Percentiles rank a stretch among this genome's conserved stretches.
These are phyloP conservation scores for Notocelia uddmanniana DNA, from an alignment of 2,888 invertebrate genomes.

Conservation along the genomic window DNA sequence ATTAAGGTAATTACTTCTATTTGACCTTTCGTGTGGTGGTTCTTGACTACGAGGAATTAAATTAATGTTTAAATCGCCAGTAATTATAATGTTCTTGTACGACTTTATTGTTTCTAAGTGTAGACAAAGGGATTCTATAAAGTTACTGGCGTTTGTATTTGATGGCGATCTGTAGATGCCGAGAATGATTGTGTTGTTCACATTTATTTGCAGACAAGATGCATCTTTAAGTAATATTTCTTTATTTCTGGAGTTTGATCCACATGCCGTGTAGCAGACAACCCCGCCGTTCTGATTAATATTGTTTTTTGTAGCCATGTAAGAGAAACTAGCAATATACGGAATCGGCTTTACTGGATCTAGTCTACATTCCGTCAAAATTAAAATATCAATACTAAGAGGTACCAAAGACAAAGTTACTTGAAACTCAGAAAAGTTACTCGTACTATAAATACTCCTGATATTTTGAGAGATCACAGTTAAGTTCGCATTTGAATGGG, in stretches of 20 bases:
- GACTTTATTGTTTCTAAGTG: not conserved
- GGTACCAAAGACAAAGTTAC: not conserved
- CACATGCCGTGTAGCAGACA: not conserved
- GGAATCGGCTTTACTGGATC: slow-evolving; percentile 9
- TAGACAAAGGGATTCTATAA: not conserved
- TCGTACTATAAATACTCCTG: slow-evolving; percentile 15
- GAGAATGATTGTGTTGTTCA: not conserved
- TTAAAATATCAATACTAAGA: not conserved
- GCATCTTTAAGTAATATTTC: slow-evolving; percentile 3
- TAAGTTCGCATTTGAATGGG: not conserved
- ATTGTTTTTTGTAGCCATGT: not conserved
- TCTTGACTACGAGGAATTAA: not conserved
- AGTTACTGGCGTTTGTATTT: not conserved
- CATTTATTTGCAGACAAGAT: not conserved
- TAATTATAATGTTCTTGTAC: slow-evolving; percentile 5
- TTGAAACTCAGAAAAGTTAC: not conserved
- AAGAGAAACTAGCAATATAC: not conserved
- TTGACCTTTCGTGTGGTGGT: not conserved
- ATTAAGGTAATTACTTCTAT: not conserved
- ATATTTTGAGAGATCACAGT: slow-evolving; percentile 12
- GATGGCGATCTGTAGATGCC: slow-evolving; percentile 10
- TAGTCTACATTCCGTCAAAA: slow-evolving; percentile 11
- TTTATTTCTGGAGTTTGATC: not conserved
- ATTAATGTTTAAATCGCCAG: slow-evolving; percentile 10
- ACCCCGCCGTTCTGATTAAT: slow-evolving; percentile 13